phyloP scores from a whole-genome alignment of 2,113 vertebrate species.

The Alethe diademata region DNA sequence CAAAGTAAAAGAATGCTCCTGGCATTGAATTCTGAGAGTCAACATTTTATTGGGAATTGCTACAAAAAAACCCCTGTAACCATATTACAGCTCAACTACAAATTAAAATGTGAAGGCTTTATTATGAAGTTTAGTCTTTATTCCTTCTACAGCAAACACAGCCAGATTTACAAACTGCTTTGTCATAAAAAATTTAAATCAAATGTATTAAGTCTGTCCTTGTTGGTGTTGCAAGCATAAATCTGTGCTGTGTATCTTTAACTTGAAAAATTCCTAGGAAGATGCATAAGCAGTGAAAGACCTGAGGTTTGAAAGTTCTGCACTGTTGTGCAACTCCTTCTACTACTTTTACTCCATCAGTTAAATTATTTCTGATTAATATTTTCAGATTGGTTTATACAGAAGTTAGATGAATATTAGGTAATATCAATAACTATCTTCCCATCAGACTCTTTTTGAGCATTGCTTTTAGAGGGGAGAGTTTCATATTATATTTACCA shows the following conservation, averaged over 20 bases:
- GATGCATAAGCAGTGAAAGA: not conserved
- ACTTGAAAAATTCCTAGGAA: not conserved
- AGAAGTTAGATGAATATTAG: not conserved
- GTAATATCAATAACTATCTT: not conserved
- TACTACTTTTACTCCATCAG: not conserved
- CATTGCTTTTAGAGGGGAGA: not conserved
- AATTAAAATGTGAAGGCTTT: not conserved
- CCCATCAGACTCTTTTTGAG: not conserved
- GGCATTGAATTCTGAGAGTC: not conserved
- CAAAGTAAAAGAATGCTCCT: not conserved
- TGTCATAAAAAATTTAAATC: not conserved
- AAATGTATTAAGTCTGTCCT: not conserved
- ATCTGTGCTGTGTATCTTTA: not conserved
- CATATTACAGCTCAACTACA: not conserved
- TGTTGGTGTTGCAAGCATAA: not conserved
- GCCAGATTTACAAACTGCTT: not conserved
- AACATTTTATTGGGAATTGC: not conserved
- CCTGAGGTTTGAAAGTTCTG: not conserved
- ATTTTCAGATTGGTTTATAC: not conserved
- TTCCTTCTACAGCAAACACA: not conserved
- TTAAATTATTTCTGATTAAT: not conserved
- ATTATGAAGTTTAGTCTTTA: not conserved
- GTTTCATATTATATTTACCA: not conserved
- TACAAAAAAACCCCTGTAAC: not conserved
- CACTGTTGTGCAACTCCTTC: not conserved